Conservation (phyloP, 1,140 invertebrate genomes). For the Drosophila asahinai region DNA sequence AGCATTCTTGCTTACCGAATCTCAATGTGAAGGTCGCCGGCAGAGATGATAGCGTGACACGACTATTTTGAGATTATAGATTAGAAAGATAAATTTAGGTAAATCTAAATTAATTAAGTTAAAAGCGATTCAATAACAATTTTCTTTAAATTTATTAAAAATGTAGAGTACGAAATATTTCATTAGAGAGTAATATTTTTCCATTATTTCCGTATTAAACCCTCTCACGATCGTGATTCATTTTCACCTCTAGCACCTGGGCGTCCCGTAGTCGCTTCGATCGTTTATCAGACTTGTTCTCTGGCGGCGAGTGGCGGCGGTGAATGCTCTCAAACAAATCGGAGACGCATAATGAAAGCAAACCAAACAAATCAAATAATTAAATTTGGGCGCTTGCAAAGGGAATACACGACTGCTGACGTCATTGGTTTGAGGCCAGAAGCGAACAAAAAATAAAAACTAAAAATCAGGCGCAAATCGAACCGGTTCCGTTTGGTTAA, state of each 20-base stretch:
- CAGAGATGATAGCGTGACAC: conserved; percentile 18
- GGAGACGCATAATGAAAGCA: conserved; percentile 49
- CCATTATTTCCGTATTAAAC: not conserved
- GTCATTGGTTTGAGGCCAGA: conserved; percentile 19
- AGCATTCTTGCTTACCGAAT: conserved; percentile 16
- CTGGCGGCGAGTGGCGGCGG: conserved; percentile 9
- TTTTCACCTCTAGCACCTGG: conserved; percentile 14
- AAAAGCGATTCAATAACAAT: no score
- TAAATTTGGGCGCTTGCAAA: conserved; percentile 34
- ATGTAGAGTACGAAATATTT: no score
- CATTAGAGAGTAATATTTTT: no score
- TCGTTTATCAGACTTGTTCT: conserved; percentile 30
- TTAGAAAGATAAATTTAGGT: not conserved
- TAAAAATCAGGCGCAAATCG: conserved; percentile 39
- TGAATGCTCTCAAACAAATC: conserved; percentile 52
- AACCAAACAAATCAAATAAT: conserved; percentile 29
- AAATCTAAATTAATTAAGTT: not conserved
- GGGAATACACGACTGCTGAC: conserved; percentile 9
- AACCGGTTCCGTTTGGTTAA: conserved; percentile 58
- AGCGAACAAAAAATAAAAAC: conserved; percentile 22
- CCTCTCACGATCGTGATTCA: not conserved
- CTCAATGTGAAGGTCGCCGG: conserved; percentile 59
- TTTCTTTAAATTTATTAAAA: no score
- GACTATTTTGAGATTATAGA: not conserved
- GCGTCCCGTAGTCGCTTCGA: not conserved